Conservation (phyloP, 2,113 vertebrate genomes). For the Lasiurus cinereus region DNA sequence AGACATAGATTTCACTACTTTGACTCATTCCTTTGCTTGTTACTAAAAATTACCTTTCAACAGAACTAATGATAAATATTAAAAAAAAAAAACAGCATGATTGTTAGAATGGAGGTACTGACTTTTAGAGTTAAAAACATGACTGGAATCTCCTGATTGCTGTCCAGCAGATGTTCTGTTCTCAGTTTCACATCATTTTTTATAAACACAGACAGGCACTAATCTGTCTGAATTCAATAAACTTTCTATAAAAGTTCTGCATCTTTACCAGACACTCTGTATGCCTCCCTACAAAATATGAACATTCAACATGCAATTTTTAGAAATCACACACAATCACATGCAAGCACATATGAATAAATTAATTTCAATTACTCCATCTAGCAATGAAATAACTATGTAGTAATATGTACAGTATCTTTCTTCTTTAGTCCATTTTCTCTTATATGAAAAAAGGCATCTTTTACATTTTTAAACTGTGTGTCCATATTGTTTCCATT, state of each 20-base stretch:
- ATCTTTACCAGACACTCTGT: not conserved
- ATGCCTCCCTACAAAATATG: not conserved
- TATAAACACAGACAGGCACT: not conserved
- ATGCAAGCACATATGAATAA: not conserved
- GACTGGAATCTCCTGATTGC: not conserved
- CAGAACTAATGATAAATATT: not conserved
- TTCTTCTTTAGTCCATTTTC: not conserved
- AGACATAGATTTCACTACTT: not conserved
- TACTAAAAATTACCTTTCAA: not conserved
- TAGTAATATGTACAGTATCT: not conserved
- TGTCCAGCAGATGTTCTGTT: not conserved
- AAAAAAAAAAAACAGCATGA: not conserved
- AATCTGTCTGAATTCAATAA: not conserved
- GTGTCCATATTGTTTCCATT: not conserved
- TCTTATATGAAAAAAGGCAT: not conserved
- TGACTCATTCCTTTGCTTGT: not conserved
- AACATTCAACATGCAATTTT: not conserved
- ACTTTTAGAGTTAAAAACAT: not conserved
- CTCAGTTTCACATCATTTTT: not conserved
- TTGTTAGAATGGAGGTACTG: not conserved
- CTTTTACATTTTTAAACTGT: not conserved
- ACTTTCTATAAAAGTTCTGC: constrained; percentile 12
- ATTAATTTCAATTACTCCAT: not conserved
- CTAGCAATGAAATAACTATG: not conserved
- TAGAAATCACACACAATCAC: not conserved